Evolutionary conservation across 2,113 vertebrate species (phyloP), one percentile per base, ranked within the genome.

Genomic region (Corythornis vintsioides): DNA sequence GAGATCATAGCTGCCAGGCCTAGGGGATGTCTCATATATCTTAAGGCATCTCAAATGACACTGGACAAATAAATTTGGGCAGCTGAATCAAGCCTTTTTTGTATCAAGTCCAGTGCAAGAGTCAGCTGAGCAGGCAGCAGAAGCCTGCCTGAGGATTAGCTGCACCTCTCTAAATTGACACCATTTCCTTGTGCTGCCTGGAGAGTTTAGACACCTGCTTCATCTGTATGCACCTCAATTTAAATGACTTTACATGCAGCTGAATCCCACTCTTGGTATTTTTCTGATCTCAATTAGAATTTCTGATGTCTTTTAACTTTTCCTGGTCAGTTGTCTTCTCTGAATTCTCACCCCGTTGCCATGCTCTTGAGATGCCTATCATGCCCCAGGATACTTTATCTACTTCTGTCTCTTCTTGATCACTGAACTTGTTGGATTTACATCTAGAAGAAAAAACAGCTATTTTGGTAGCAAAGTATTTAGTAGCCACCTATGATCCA

Each of bases 71-170:
- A 67, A 80, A 77, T 71, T 26, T 4, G 9, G 75, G 82, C 72
- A 89, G 82, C 64, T 89, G 82, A 94, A 85, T 45, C 7, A 0
- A 66, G 56, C 21, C 28, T 76, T 64, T 48, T 70, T 79, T 76
- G 35, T 92, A 47, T 63, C 28, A 45, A 85, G 33, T 11, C 15
- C 33, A 55, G 28, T 84, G 33, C 10, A 4, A 7, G 15, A 91
- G 65, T 53, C 77, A 86, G 83, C 73, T 84, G 83, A 76, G 83
- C 42, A 81, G 78, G 31, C 61, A 22, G 56, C 35, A 76, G 50
- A 70, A 94, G 52, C 75, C 72, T 80, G 80, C 56, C 69, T 59
- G 75, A 73, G 89, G 93, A 87, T 91, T 91, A 92, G 67, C 90
- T 94, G 91, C 84, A 57, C 78, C 74, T 92, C 48, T 64, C 45